phyloP scores from a whole-genome alignment of 2,797 vertebrate genomes.

The Atherinosoma microstoma region DNA sequence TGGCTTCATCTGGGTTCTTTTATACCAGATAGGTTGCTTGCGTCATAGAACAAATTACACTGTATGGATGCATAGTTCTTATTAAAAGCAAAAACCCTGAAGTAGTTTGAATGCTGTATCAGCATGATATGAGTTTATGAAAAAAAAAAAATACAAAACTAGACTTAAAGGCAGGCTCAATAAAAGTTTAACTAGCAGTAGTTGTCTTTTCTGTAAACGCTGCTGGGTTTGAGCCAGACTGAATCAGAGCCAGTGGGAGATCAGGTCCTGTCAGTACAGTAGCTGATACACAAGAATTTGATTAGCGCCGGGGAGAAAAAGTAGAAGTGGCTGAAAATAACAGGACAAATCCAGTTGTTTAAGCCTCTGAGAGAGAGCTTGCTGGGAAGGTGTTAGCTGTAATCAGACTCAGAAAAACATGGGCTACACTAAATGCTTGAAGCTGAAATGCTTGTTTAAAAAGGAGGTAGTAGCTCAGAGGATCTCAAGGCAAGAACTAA shows the following conservation, averaged over 20 bases:
- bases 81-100: conserved; percentile 28
- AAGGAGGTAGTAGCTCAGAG: background rate
- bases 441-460: conserved; percentile 13
- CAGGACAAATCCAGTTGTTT: conserved; percentile 25
- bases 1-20: conserved; percentile 27
- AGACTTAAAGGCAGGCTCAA: conserved; percentile 11
- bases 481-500: background rate
- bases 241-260: conserved; percentile 48
- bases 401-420: conserved; percentile 11
- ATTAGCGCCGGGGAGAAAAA: conserved; percentile 11
- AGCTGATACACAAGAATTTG: conserved; percentile 34
- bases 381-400: conserved; percentile 9
- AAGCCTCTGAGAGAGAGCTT: conserved; percentile 1
- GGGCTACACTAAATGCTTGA: background rate
- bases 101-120: background rate
- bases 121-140: background rate
- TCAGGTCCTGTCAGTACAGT: conserved; percentile 31
- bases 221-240: conserved; percentile 55
- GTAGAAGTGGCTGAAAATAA: conserved; percentile 34
- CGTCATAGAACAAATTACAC: conserved; percentile 30
- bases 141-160: background rate
- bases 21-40: conserved; percentile 36
- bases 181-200: conserved; percentile 52
- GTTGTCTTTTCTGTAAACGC: conserved; percentile 47
- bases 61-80: conserved; percentile 2